Evolutionary conservation across 2,888 invertebrate species (phyloP).

Genomic region (Nomada hirtipes): DNA sequence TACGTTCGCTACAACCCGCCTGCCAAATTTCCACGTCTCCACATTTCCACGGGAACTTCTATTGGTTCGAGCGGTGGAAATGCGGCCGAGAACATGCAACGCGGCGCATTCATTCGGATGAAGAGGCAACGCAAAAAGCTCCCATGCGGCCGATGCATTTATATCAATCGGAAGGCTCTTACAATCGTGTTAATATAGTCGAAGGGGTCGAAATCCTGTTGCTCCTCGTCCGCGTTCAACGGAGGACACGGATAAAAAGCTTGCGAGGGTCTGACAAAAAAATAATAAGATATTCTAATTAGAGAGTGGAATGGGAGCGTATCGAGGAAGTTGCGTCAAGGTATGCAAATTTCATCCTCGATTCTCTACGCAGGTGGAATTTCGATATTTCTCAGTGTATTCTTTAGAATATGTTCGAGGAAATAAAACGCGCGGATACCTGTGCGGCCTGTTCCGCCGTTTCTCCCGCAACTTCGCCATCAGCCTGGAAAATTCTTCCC

Average conservation of each 20-base stretch:
- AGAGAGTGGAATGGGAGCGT: neutral
- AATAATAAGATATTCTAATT: slow-evolving; percentile 21
- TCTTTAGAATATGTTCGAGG: neutral
- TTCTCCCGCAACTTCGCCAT: slow-evolving; percentile 84
- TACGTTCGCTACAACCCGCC: slow-evolving; percentile 16
- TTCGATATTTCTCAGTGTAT: neutral
- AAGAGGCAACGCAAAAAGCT: neutral
- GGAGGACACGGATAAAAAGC: slow-evolving; percentile 87
- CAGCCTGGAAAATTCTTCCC: slow-evolving; percentile 87
- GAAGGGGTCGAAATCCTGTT: slow-evolving; percentile 84
- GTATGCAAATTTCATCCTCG: neutral
- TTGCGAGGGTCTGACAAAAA: slow-evolving; percentile 80
- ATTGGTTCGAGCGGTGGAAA: too few species aligned
- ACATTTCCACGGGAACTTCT: too few species aligned
- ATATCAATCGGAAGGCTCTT: slow-evolving; percentile 67
- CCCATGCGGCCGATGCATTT: too few species aligned
- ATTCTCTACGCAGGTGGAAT: neutral
- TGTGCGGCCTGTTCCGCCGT: slow-evolving; percentile 79
- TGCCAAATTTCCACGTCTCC: slow-evolving; percentile 16
- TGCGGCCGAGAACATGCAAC: neutral
- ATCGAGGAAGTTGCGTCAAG: neutral
- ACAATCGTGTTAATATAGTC: slow-evolving; percentile 84
- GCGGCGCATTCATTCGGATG: slow-evolving; percentile 8
- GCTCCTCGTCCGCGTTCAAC: slow-evolving; percentile 85
- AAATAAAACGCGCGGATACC: slow-evolving; percentile 70